Conservation (phyloP, 2,113 vertebrate genomes). For the Anhinga anhinga region DNA sequence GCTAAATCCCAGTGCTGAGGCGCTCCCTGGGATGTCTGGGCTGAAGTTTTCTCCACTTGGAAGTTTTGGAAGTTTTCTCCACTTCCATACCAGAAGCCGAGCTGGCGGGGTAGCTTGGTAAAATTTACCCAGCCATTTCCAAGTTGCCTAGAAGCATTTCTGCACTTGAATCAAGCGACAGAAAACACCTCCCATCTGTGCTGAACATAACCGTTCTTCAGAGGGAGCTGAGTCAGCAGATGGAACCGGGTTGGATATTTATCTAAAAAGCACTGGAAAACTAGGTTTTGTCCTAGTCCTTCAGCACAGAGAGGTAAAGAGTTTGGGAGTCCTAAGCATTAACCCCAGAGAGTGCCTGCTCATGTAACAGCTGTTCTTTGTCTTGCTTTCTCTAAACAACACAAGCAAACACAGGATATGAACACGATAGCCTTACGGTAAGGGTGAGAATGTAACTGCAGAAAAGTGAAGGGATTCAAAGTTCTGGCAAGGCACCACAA, state of each 20-base stretch:
- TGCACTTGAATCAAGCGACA: background rate
- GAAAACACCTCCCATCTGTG: slow-evolving; percentile 47
- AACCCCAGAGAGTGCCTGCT: background rate
- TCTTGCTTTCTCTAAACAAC: slow-evolving; percentile 47
- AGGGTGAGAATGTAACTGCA: background rate
- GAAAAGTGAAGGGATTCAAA: background rate
- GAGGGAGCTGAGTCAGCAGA: slow-evolving; percentile 51
- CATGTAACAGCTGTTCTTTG: slow-evolving; percentile 44
- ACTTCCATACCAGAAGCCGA: background rate
- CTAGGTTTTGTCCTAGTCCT: background rate
- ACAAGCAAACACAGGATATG: slow-evolving; percentile 59
- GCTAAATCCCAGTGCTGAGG: background rate
- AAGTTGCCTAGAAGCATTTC: slow-evolving; percentile 25
- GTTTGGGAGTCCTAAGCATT: background rate
- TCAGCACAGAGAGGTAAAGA: background rate
- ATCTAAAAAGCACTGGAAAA: slow-evolving; percentile 20
- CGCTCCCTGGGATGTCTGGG: background rate
- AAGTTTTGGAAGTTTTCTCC: background rate
- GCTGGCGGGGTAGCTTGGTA: background rate
- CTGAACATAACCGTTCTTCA: background rate
- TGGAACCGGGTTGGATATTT: slow-evolving; percentile 6
- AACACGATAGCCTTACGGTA: background rate
- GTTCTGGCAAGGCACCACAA: background rate
- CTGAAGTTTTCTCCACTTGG: background rate
- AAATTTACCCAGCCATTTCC: slow-evolving; percentile 3